Evolutionary conservation across 1,140 invertebrate genomes (phyloP), one percentile per base, ranked within the genome.

Genomic region (Aporrectodea caliginosa): DNA sequence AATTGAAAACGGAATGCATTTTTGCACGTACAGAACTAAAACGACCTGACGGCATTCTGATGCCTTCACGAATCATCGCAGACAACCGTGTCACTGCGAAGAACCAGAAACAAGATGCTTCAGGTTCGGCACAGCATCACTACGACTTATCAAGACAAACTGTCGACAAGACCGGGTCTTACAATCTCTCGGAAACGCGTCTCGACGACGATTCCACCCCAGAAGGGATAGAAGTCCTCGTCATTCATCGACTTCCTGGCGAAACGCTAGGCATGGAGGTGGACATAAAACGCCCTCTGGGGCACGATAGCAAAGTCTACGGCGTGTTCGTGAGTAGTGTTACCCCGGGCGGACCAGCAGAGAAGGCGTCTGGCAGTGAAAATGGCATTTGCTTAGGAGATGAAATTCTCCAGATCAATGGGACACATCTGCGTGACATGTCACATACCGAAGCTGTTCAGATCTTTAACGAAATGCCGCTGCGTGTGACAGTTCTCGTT

Each of bases 181-280:
- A n/a, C n/a, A n/a, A n/a, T n/a, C n/a, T n/a, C n/a, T n/a, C n/a
- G n/a, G n/a, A n/a, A n/a, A n/a, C n/a, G n/a, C n/a, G n/a, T n/a
- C n/a, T n/a, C n/a, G n/a, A n/a, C n/a, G n/a, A n/a, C n/a, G n/a
- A n/a, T n/a, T n/a, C n/a, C n/a, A n/a, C n/a, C n/a, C n/a, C n/a
- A n/a, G n/a, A n/a, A n/a, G n/a, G n/a, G n/a, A 22, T 58, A 6
- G 43, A 58, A 58, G 22, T 6, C 43, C 43, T 72, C 6, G 30
- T 96, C 14, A 73, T 86, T 12, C 94, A 93, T 83, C 90, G 95
- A 78, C 90, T 96, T 77, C 94, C 94, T 0, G 95, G 95, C 0
- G 95, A 96, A 86, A 91, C 94, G 69, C 88, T 98, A 0, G 95
- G 95, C 0, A 94, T 98, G 84, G 94, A 94, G 0, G 88, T 97